A percentile compares a stretch with the other conserved stretches of the same genome.
Conservation (phyloP, 2,888 invertebrate species). For the Tenodera sinensis region DNA sequence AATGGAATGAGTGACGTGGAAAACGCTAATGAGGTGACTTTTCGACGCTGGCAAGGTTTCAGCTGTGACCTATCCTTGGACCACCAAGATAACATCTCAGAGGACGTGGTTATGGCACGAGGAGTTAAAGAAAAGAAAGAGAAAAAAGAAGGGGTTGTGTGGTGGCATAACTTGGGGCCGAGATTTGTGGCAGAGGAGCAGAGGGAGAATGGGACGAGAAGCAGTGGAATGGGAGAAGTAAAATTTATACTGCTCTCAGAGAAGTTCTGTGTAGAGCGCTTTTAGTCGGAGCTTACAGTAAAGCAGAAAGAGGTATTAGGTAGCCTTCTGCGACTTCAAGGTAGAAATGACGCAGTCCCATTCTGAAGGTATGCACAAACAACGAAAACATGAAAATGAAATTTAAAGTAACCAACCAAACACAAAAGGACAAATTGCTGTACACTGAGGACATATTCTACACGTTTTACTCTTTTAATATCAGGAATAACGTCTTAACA, state of each 20-base stretch:
- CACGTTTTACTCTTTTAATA: too few species aligned
- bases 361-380: not conserved
- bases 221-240: not conserved
- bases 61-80: not conserved
- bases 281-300: not conserved
- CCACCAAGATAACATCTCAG: not conserved
- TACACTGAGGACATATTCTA: too few species aligned
- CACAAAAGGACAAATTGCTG: not conserved
- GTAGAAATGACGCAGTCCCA: not conserved
- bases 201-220: not conserved
- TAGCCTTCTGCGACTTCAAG: not conserved
- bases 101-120: not conserved
- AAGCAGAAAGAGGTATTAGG: not conserved
- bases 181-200: not conserved
- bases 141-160: not conserved
- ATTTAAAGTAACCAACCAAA: too few species aligned
- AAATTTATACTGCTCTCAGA: not conserved
- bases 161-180: not conserved
- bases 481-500: too few species aligned
- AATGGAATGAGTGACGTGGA: not conserved
- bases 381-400: not conserved
- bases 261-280: not conserved
- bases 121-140: not conserved
- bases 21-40: not conserved
- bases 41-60: not conserved